Percentiles rank a stretch among this genome's conserved stretches.
Conservation (phyloP, 2,113 vertebrate genomes). For the Cololabis saira region DNA sequence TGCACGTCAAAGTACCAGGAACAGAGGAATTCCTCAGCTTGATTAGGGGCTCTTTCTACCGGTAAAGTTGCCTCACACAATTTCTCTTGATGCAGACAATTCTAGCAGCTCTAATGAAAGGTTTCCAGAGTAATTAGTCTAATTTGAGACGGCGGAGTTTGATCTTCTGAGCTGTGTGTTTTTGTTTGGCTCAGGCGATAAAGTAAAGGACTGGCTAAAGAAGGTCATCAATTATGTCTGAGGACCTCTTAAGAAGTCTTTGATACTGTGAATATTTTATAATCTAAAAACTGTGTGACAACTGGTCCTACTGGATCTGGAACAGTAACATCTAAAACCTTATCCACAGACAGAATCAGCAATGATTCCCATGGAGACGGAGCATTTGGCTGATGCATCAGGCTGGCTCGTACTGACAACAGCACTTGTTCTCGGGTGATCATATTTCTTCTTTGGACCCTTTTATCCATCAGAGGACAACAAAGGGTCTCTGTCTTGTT, state of each 20-base stretch:
- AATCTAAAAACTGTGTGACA: too few species aligned
- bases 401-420: slow-evolving; percentile 34
- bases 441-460: slow-evolving; percentile 26
- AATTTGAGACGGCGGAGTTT: too few species aligned
- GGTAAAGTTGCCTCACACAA: background rate
- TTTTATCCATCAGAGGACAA: slow-evolving; percentile 42
- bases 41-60: slow-evolving; percentile 16
- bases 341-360: slow-evolving; percentile 8
- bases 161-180: too few species aligned
- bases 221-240: too few species aligned
- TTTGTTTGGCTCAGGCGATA: too few species aligned
- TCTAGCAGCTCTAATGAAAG: too few species aligned
- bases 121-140: too few species aligned
- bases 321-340: background rate
- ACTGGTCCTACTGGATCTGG: too few species aligned
- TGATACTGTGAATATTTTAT: too few species aligned
- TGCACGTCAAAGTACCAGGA: slow-evolving; percentile 31
- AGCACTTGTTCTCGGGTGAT: slow-evolving; percentile 49
- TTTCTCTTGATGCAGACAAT: too few species aligned
- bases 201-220: too few species aligned
- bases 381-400: slow-evolving; percentile 22
- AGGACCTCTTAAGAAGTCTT: too few species aligned
- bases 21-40: slow-evolving; percentile 51
- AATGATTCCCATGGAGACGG: slow-evolving; percentile 33
- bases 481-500: slow-evolving; percentile 61